Conservation (phyloP, 2,113 vertebrate genomes). For the Plectropomus leopardus region DNA sequence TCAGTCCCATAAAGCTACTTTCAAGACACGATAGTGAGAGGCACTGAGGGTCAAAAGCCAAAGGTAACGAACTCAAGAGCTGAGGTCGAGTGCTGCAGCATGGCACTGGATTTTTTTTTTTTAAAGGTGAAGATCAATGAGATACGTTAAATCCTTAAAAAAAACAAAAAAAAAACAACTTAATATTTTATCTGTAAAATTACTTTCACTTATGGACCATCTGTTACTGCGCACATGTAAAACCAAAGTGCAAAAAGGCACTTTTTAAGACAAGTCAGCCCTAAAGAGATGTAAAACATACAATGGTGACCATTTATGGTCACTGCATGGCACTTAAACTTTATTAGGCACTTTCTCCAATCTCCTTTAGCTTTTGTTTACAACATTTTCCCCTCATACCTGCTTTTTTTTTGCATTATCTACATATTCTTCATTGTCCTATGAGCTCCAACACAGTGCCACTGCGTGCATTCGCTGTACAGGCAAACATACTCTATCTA, state of each 20-base stretch:
- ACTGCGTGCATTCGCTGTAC: background rate
- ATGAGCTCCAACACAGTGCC: background rate
- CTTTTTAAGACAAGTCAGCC: slow-evolving; percentile 12
- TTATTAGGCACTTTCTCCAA: background rate
- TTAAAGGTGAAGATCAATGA: slow-evolving; percentile 5
- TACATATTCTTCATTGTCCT: background rate
- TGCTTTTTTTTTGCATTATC: background rate
- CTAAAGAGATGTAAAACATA: slow-evolving; percentile 19
- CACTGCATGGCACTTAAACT: background rate
- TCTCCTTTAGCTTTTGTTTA: background rate
- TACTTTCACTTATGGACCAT: slow-evolving; percentile 2
- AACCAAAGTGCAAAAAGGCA: no score
- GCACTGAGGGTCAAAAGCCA: slow-evolving; percentile 29
- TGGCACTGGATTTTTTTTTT: background rate
- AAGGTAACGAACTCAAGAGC: slow-evolving; percentile 31
- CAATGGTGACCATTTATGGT: slow-evolving; percentile 6
- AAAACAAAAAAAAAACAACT: background rate
- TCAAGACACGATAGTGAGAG: slow-evolving; percentile 39
- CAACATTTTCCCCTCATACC: background rate
- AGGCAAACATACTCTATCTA: background rate
- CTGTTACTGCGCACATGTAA: background rate
- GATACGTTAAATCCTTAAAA: background rate
- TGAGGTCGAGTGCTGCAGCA: background rate
- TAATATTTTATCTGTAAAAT: background rate
- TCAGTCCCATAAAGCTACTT: slow-evolving; percentile 61